Percentiles rank a stretch among this genome's conserved stretches.
These are phyloP conservation scores for Baryphthengus martii DNA, from an alignment of 2,113 vertebrate species.

Conservation along the genomic window DNA sequence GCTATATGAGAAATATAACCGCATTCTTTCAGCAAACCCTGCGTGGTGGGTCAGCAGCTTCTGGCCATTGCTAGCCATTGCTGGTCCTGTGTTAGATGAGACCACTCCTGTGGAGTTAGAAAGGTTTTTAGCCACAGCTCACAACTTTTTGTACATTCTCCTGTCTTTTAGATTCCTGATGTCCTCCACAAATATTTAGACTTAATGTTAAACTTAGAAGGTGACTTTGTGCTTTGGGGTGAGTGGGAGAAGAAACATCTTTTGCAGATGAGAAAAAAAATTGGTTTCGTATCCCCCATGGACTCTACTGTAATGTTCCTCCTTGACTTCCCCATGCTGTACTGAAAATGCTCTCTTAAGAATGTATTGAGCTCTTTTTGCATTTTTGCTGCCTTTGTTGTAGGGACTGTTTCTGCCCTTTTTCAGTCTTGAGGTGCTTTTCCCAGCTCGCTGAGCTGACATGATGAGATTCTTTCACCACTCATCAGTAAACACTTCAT, in stretches of 20 bases:
- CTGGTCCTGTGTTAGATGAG: neutral
- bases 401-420: neutral
- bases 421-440: conserved; percentile 35
- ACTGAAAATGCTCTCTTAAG: neutral
- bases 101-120: neutral
- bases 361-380: neutral
- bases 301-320: neutral
- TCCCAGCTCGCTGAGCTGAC: neutral
- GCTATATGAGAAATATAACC: neutral
- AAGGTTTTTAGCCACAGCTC: neutral
- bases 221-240: neutral
- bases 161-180: neutral
- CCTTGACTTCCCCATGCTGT: neutral
- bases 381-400: neutral
- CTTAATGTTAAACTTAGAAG: neutral
- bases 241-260: neutral
- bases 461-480: conserved; percentile 6
- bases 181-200: neutral
- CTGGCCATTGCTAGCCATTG: neutral
- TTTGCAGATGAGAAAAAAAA: neutral
- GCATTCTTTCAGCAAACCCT: neutral
- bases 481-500: conserved; percentile 34
- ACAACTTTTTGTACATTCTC: neutral
- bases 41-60: neutral
- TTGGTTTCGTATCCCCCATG: neutral